phyloP scores from a whole-genome alignment of 92 coral and sea anemone species.

The Metridium senile region DNA sequence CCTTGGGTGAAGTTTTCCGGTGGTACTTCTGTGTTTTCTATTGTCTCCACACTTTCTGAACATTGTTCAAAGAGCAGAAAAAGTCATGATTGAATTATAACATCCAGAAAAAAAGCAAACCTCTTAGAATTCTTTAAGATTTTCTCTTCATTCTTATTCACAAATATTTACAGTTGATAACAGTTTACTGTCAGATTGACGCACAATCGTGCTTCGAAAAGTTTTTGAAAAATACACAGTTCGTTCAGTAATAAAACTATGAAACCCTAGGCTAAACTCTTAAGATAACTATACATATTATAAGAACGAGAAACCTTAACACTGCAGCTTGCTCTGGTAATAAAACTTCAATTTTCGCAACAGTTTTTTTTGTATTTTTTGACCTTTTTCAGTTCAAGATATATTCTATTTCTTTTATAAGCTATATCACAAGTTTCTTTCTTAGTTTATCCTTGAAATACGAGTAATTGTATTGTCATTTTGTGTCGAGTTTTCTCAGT shows the following conservation, averaged over 20 bases:
- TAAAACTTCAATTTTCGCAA: constrained; percentile 14
- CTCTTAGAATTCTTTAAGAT: constrained; percentile 6
- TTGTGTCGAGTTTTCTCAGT: constrained; percentile 9
- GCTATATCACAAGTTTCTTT: constrained; percentile 22
- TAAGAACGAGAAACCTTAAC: constrained; percentile 19
- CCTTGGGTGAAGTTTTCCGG: constrained; percentile 24
- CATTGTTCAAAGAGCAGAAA: constrained; percentile 30
- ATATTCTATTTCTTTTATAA: constrained; percentile 31
- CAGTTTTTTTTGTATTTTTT: constrained; percentile 9
- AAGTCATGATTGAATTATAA: constrained; percentile 16
- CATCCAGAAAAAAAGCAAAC: constrained; percentile 10
- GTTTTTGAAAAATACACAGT: constrained; percentile 40
- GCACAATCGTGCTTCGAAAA: constrained; percentile 1
- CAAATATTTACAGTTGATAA: constrained; percentile 34
- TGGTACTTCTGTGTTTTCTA: constrained; percentile 15
- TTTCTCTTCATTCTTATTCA: constrained; percentile 28
- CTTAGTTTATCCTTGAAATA: constrained; percentile 19
- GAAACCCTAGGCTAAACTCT: constrained; percentile 27
- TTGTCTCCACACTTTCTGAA: constrained; percentile 22
- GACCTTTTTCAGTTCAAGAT: constrained; percentile 15
- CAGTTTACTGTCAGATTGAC: constrained; percentile 7
- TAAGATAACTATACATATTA: constrained; percentile 21
- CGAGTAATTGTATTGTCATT: constrained; percentile 6
- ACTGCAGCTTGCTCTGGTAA: constrained; percentile 16
- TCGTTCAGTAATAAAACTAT: constrained; percentile 1